These are phyloP conservation scores for Dinoponera quadriceps DNA, from an alignment of 1,140 invertebrate genomes.

Conservation along the genomic window DNA sequence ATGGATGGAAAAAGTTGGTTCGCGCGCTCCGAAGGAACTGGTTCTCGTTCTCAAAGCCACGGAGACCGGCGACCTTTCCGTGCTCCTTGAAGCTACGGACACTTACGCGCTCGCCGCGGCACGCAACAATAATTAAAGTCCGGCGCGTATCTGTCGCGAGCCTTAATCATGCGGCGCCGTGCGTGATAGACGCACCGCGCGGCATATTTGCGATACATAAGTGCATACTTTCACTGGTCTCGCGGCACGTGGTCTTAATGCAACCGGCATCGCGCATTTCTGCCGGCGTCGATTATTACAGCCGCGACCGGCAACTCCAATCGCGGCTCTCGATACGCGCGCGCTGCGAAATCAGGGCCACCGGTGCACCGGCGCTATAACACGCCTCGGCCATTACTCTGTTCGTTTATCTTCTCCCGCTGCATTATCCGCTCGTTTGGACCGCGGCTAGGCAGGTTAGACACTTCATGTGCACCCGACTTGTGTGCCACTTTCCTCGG, in stretches of 20 bases:
- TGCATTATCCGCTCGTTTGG: conserved; percentile 36
- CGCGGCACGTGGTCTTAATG: conserved; percentile 70
- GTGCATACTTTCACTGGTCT: conserved; percentile 74
- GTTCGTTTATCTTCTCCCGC: conserved; percentile 37
- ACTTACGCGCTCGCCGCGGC: conserved; percentile 42
- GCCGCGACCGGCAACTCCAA: conserved; percentile 36
- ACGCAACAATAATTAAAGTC: conserved; percentile 68
- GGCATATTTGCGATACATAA: conserved; percentile 70
- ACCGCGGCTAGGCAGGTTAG: conserved; percentile 12
- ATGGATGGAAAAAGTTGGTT: neutral
- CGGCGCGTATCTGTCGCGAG: conserved; percentile 70
- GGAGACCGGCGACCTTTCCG: conserved; percentile 28
- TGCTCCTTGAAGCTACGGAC: neutral
- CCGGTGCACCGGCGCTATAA: conserved; percentile 34
- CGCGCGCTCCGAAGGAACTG: conserved; percentile 51
- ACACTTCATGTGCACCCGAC: neutral
- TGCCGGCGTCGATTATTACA: conserved; percentile 40
- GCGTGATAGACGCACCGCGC: conserved; percentile 66
- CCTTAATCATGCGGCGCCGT: conserved; percentile 74
- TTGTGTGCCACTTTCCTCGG: conserved; percentile 38
- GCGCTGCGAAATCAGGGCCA: conserved; percentile 56
- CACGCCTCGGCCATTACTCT: conserved; percentile 24
- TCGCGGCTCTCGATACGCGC: conserved; percentile 12
- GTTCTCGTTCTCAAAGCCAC: conserved; percentile 60
- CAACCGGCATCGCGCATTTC: conserved; percentile 20